Base-by-base conservation (phyloP, 2,113 vertebrate species). In the Mesocricetus auratus region DNA sequence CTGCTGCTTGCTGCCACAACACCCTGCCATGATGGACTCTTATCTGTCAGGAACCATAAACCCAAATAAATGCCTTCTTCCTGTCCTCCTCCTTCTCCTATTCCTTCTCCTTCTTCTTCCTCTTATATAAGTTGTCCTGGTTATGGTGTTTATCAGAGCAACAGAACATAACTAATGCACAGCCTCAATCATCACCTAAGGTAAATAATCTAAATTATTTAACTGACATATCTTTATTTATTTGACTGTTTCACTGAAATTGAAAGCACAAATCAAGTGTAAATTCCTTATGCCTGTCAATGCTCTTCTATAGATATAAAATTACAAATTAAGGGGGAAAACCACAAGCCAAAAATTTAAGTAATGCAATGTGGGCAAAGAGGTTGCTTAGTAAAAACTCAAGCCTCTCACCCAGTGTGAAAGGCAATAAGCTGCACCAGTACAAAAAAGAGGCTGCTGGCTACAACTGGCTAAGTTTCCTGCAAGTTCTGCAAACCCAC, bases 251-350 rank as follows among this genome's bases (percentile, higher is more conserved):
- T 69, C 33, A 69, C 36, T 69, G 10, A 36, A 22, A 89, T 73
- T 39, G 22, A 91, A 96, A 90, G 1, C 53, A 87, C 77, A 82
- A 92, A 91, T 90, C 29, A 69, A 6, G 19, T 15, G 31, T 29
- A 69, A 85, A 78, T 13, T 53, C n/a, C 7, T 68, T 87, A 62
- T 78, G 53, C 47, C 71, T 64, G 56, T 68, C 73, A 42, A 24
- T 94, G 47, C 15, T 87, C 1, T 92, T 92, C 24, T 24, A 36
- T 21, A 92, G 60, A 47, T 56, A 78, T 97, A 86, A 94, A 95
- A 78, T 83, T 78, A 90, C 73, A 86, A 90, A 79, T 87, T 86
- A 86, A 13, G 29, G 50, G 56, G 58, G 11, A 53, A 74, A 94
- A 90, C 4, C 7, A 87, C 39, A 95, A 96, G 69, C 42, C 12